phyloP scores from a whole-genome alignment of 1,140 invertebrate genomes.

The Drosophila lacteicornis region DNA sequence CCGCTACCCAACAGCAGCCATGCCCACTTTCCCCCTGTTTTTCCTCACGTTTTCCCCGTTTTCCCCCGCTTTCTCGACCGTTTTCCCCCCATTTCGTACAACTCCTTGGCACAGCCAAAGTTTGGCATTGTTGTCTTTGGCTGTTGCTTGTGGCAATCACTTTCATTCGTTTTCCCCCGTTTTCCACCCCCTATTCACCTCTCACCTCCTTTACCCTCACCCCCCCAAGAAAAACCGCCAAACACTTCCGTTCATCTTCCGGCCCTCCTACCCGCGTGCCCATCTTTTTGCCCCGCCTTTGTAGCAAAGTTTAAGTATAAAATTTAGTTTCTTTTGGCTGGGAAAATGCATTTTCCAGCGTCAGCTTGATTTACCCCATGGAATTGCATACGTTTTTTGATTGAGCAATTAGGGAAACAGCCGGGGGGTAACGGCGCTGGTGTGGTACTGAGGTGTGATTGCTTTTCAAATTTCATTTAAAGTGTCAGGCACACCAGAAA shows the following conservation, averaged over 20 bases:
- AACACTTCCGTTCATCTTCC: conserved; percentile 66
- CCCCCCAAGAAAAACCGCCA: conserved; percentile 62
- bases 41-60: not conserved
- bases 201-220: not conserved
- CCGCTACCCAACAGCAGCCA: conserved; percentile 51
- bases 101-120: conserved; percentile 57
- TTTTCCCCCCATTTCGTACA: conserved; percentile 9
- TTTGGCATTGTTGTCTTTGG: conserved; percentile 82
- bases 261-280: conserved; percentile 16
- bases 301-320: conserved; percentile 66
- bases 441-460: conserved; percentile 28
- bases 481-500: conserved; percentile 70
- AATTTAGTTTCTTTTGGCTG: conserved; percentile 57
- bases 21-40: not conserved
- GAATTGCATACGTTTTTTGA: conserved; percentile 80
- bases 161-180: conserved; percentile 56
- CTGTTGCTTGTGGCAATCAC: conserved; percentile 76
- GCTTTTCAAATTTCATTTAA: conserved; percentile 76
- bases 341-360: conserved; percentile 66
- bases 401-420: conserved; percentile 74
- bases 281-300: conserved; percentile 19
- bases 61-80: not conserved
- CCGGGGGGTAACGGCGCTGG: not conserved
- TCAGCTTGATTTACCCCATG: conserved; percentile 66
- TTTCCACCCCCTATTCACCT: not conserved